These are phyloP conservation scores for Petrocephalus schoutedeni DNA, from an alignment of 2,797 vertebrate genomes.

Conservation along the genomic window DNA sequence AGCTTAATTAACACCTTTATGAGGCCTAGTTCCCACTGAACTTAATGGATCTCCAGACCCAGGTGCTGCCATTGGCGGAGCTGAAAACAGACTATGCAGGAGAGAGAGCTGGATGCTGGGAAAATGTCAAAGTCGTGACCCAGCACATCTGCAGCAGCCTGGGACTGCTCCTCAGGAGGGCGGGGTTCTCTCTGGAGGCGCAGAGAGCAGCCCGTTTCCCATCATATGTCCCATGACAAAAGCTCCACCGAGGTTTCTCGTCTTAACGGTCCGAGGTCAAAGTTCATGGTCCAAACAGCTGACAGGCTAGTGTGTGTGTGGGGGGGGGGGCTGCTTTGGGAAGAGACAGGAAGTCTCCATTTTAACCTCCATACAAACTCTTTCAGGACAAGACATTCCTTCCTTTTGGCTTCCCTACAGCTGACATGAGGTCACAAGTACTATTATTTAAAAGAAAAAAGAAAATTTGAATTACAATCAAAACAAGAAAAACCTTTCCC, in stretches of 20 bases:
- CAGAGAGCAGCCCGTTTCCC: conserved; percentile 27
- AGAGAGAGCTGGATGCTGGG: conserved; percentile 27
- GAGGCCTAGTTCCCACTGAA: not conserved
- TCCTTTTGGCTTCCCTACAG: not conserved
- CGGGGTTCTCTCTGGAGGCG: not conserved
- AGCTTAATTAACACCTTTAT: not conserved
- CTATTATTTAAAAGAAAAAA: not conserved
- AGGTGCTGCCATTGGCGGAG: not conserved
- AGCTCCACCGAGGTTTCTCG: not conserved
- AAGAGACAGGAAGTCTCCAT: conserved; percentile 27
- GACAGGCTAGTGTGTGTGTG: not conserved
- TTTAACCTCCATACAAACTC: conserved; percentile 18
- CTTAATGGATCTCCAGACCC: not conserved
- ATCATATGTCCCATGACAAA: conserved; percentile 26
- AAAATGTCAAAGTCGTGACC: conserved; percentile 22
- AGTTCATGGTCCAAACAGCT: conserved; percentile 22
- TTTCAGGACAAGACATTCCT: not conserved
- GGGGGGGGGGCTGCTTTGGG: not conserved
- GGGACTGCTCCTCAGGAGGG: not conserved
- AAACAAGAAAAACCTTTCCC: not conserved
- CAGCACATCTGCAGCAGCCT: conserved; percentile 10
- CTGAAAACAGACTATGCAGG: conserved; percentile 8
- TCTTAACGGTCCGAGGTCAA: conserved; percentile 25
- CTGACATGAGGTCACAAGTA: not conserved
- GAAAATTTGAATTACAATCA: not conserved